phyloP scores from a whole-genome alignment of 2,113 vertebrate genomes.

The Chaetura pelagica region DNA sequence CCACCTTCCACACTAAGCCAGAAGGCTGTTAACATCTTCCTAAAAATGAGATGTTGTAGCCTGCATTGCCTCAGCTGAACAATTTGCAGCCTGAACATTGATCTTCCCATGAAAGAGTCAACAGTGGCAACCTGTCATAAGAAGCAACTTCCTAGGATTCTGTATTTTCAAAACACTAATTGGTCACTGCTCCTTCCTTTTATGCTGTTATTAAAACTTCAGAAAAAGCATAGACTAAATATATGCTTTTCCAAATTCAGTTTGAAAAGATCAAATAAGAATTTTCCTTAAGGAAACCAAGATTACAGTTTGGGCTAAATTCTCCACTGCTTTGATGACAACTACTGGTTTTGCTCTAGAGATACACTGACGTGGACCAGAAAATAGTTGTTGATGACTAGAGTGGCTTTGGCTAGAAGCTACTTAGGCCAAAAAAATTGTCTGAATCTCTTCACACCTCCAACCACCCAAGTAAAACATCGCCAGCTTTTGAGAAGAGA shows the following conservation, averaged over 20 bases:
- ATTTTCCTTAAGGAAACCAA: neutral
- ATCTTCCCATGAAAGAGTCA: slow-evolving; percentile 35
- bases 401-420: neutral
- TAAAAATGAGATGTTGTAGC: neutral
- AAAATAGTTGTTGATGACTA: neutral
- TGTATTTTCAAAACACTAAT: slow-evolving; percentile 11
- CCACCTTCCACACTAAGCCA: neutral
- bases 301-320: neutral
- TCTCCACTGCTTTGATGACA: neutral
- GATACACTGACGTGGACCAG: neutral
- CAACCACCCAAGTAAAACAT: neutral
- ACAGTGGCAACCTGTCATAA: slow-evolving; percentile 10
- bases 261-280: neutral
- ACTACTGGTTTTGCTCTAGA: neutral
- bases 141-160: neutral
- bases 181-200: neutral
- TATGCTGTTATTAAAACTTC: neutral
- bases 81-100: slow-evolving; percentile 19
- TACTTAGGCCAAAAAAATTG: neutral
- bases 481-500: neutral
- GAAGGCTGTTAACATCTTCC: neutral
- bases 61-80: neutral
- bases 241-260: neutral
- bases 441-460: neutral
- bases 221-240: neutral